Evolutionary conservation across 2,888 invertebrate species (phyloP).

Genomic region (Macropis europaea): DNA sequence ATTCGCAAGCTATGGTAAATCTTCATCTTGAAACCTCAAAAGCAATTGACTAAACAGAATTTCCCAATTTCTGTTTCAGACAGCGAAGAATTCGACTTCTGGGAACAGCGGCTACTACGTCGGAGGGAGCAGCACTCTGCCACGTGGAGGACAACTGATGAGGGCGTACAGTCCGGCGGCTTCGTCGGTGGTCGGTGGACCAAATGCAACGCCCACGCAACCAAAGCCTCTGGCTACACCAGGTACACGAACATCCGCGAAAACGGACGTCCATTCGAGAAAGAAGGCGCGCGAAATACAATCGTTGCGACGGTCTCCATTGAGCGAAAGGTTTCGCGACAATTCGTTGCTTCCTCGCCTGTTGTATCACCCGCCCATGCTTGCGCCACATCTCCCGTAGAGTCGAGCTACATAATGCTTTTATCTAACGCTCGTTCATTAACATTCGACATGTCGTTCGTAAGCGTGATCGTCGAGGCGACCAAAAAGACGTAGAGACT

Average conservation of each 20-base stretch:
- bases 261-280: background rate
- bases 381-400: background rate
- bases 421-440: too few relatives aligned
- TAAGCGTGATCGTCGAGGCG: background rate
- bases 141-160: conserved; percentile 84
- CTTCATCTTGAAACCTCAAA: too few relatives aligned
- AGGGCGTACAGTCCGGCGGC: conserved; percentile 86
- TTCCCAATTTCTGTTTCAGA: conserved; percentile 75
- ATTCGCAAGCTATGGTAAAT: too few relatives aligned
- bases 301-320: background rate
- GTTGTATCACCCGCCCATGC: background rate
- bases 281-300: background rate
- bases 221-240: conserved; percentile 73
- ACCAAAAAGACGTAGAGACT: background rate
- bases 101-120: conserved; percentile 83
- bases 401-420: background rate
- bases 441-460: background rate
- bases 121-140: conserved; percentile 85
- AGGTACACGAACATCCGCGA: conserved; percentile 64
- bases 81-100: conserved; percentile 83
- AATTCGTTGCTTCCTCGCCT: background rate
- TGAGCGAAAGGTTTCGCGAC: too few relatives aligned
- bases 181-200: conserved; percentile 73
- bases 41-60: too few relatives aligned
- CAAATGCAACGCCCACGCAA: conserved; percentile 71